A percentile compares a stretch with the other conserved stretches of the same genome.
These are phyloP conservation scores for Epistrophe grossulariae DNA, from an alignment of 2,888 invertebrate species.

Conservation along the genomic window DNA sequence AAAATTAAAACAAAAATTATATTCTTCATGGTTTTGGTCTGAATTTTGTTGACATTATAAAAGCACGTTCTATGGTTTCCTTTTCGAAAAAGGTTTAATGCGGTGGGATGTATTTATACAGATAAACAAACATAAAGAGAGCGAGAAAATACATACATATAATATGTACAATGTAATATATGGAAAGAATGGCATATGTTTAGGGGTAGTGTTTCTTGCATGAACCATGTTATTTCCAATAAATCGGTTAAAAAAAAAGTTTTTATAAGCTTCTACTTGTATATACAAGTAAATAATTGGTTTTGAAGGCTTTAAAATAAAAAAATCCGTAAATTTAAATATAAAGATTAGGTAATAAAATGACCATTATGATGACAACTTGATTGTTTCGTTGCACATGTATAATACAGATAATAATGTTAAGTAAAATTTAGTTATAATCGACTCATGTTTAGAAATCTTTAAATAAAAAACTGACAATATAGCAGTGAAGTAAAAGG, in stretches of 20 bases:
- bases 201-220: constrained; percentile 7
- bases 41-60: constrained; percentile 68
- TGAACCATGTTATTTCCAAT: neutral
- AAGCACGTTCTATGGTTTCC: constrained; percentile 68
- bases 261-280: constrained; percentile 2
- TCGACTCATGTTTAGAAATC: too few relatives aligned
- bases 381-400: too few relatives aligned
- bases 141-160: neutral
- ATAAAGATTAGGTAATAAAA: neutral
- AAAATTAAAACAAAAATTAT: constrained; percentile 33
- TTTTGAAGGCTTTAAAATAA: constrained; percentile 1
- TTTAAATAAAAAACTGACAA: too few relatives aligned
- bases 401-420: too few relatives aligned
- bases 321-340: neutral
- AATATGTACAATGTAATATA: too few relatives aligned
- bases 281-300: neutral
- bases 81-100: constrained; percentile 56
- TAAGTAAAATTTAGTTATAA: too few relatives aligned
- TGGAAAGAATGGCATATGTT: neutral
- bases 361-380: too few relatives aligned
- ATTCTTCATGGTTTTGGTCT: constrained; percentile 58
- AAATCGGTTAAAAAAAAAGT: neutral
- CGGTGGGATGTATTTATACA: constrained; percentile 2
- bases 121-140: constrained; percentile 41
- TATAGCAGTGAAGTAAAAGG: too few relatives aligned